These are phyloP conservation scores for Salvelinus sp. DNA, from an alignment of 2,113 vertebrate genomes.

Conservation along the genomic window DNA sequence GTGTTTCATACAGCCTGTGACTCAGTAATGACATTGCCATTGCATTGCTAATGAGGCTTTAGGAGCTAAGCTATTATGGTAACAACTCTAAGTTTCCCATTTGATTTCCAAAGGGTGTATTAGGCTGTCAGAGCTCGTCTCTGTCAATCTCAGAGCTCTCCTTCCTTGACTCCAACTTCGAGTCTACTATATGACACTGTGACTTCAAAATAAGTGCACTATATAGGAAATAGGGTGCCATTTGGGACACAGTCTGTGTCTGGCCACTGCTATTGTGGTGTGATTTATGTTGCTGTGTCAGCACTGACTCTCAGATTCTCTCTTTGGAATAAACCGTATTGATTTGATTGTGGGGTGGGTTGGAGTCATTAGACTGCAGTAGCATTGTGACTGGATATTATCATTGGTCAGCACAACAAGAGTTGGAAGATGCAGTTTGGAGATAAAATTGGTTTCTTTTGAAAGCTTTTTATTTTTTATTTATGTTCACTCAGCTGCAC, in stretches of 20 bases:
- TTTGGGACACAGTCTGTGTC: neutral
- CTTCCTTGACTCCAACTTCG: neutral
- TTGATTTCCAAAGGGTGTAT: neutral
- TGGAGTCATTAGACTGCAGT: slow-evolving; percentile 43
- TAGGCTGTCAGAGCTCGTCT: neutral
- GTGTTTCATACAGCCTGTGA: too few relatives aligned
- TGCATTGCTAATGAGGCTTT: neutral
- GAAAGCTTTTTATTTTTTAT: neutral
- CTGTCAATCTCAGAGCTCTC: neutral
- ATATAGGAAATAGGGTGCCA: too few relatives aligned
- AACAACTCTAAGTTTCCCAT: neutral
- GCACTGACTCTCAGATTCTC: slow-evolving; percentile 19
- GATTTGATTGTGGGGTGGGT: slow-evolving; percentile 51
- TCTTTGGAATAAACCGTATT: slow-evolving; percentile 28
- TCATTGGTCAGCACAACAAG: slow-evolving; percentile 19
- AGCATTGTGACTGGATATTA: slow-evolving; percentile 19
- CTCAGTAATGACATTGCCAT: too few relatives aligned
- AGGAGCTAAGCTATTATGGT: neutral
- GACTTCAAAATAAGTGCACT: too few relatives aligned
- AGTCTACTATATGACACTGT: neutral
- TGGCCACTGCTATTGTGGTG: neutral
- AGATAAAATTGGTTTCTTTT: neutral
- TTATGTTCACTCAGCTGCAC: neutral
- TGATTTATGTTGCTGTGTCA: neutral
- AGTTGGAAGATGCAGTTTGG: neutral